A percentile compares a stretch with the other conserved stretches of the same genome.
Evolutionary conservation across 2,797 vertebrate genomes (phyloP).

Genomic region (Sciurus vulgaris): DNA sequence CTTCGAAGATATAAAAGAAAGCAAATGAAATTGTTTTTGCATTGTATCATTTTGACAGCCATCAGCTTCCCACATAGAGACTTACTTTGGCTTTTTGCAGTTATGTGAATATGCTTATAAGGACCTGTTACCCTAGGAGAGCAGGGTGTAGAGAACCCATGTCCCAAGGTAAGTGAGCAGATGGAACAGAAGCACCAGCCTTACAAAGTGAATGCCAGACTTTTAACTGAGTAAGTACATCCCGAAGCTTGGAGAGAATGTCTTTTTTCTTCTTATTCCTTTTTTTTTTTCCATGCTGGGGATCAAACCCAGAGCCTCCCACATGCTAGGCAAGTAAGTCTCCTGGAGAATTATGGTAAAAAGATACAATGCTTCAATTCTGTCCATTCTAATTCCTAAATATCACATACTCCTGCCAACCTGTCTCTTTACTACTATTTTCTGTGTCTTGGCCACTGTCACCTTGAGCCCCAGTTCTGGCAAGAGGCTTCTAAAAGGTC

Average conservation of each 20-base stretch:
- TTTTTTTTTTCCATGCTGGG: background rate
- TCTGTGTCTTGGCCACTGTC: background rate
- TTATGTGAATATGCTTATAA: background rate
- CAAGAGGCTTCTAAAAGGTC: background rate
- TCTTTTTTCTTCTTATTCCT: too few species aligned
- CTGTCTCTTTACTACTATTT: background rate
- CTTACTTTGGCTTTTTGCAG: constrained; percentile 36
- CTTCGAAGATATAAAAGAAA: constrained; percentile 69
- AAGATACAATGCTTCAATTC: background rate
- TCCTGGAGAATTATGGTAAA: constrained; percentile 3
- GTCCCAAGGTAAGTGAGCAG: constrained; percentile 13
- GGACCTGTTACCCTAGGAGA: background rate
- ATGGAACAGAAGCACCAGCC: background rate
- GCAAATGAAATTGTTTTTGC: constrained; percentile 51
- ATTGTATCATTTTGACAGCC: constrained; percentile 62
- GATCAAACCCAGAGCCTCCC: background rate
- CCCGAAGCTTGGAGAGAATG: background rate
- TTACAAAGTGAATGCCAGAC: background rate
- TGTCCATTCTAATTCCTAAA: background rate
- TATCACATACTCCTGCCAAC: background rate
- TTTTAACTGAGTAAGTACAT: background rate
- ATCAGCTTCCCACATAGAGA: background rate
- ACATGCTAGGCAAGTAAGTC: background rate
- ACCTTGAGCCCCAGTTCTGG: background rate
- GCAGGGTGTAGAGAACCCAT: background rate